phyloP scores from a whole-genome alignment of 2,888 invertebrate genomes.

The Atrina japonica region DNA sequence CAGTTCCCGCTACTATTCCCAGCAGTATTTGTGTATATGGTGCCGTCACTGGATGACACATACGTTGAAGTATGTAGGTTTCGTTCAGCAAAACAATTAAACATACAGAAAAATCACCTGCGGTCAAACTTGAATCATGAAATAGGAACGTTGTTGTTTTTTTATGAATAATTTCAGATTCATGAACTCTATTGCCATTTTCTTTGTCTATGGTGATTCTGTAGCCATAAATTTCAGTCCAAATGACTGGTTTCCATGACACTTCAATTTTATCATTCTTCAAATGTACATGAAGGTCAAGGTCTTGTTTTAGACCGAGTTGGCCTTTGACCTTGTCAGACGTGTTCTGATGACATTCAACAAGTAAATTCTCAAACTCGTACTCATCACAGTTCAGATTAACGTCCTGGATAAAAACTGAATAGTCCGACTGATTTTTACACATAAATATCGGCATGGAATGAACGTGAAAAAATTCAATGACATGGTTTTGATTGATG shows the following conservation, averaged over 20 bases:
- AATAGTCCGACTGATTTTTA: too few species aligned
- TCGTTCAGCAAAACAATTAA: slow-evolving; percentile 20
- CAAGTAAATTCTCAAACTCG: neutral
- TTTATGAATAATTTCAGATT: slow-evolving; percentile 17
- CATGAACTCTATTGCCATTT: neutral
- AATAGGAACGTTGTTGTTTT: neutral
- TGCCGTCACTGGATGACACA: slow-evolving; percentile 10
- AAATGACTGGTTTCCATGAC: slow-evolving; percentile 6
- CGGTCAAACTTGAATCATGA: neutral
- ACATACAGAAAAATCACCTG: slow-evolving; percentile 23
- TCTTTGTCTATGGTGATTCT: slow-evolving; percentile 4
- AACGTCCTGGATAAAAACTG: neutral
- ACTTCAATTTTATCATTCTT: neutral
- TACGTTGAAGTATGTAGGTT: slow-evolving; percentile 1
- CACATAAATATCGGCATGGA: too few species aligned
- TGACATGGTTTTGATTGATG: too few species aligned
- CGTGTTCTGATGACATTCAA: neutral
- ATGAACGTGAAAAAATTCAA: too few species aligned
- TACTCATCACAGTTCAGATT: neutral
- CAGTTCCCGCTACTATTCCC: slow-evolving; percentile 60
- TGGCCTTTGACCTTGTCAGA: too few species aligned
- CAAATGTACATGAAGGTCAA: neutral
- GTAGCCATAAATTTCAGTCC: slow-evolving; percentile 14
- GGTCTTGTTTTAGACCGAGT: neutral
- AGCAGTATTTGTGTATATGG: slow-evolving; percentile 31